Percentiles rank a stretch among this genome's conserved stretches.
Evolutionary conservation across 2,888 invertebrate genomes (phyloP).

Genomic region (Ecdyonurus torrentis): DNA sequence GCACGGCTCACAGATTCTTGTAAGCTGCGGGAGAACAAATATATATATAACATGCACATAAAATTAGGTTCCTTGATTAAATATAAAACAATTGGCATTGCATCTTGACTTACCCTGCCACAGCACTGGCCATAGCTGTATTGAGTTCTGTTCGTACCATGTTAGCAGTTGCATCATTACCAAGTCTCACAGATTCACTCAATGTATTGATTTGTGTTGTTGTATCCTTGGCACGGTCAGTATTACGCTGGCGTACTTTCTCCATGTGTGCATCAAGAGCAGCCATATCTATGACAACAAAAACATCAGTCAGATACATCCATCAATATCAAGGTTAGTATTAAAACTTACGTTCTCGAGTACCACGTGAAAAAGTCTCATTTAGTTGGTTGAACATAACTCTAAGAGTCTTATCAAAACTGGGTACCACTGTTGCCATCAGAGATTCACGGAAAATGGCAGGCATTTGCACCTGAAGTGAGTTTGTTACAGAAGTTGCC

Average conservation of each 20-base stretch:
- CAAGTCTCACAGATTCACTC: slow-evolving; percentile 24
- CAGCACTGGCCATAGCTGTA: background rate
- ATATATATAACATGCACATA: background rate
- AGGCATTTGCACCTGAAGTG: slow-evolving; percentile 57
- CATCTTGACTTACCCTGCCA: background rate
- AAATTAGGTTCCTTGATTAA: background rate
- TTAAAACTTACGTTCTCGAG: slow-evolving; percentile 64
- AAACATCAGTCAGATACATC: background rate
- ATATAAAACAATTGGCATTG: too few relatives aligned
- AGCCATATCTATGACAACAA: slow-evolving; percentile 21
- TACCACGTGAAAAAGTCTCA: slow-evolving; percentile 71
- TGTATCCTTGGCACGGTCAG: slow-evolving; percentile 27
- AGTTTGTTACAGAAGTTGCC: slow-evolving; percentile 44
- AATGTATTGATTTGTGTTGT: slow-evolving; percentile 26
- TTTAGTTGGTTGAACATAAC: slow-evolving; percentile 82
- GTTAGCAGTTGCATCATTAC: slow-evolving; percentile 19
- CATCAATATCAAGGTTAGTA: background rate
- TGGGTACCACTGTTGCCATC: slow-evolving; percentile 57
- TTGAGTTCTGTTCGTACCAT: background rate
- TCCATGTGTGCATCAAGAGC: slow-evolving; percentile 29
- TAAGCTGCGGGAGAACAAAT: slow-evolving; percentile 25
- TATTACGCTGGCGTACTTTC: slow-evolving; percentile 23
- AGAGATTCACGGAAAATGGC: slow-evolving; percentile 63
- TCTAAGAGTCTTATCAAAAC: slow-evolving; percentile 71
- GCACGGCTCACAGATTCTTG: slow-evolving; percentile 25